These are phyloP conservation scores for Zalophus californianus DNA, from an alignment of 2,797 vertebrate genomes.

Conservation along the genomic window DNA sequence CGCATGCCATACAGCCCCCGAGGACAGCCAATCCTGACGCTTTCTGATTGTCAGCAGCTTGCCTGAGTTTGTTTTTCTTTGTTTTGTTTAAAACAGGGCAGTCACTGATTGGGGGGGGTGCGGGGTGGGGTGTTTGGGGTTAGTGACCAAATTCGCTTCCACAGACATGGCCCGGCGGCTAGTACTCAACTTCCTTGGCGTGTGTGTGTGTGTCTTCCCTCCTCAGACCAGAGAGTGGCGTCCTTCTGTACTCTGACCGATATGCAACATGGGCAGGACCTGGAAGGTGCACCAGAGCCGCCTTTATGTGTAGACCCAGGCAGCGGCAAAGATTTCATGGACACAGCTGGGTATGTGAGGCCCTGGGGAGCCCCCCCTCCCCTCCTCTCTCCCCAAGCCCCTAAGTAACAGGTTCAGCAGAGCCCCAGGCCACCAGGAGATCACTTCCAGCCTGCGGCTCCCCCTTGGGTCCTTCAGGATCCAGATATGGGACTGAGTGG, in stretches of 20 bases:
- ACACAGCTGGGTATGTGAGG: constrained; percentile 90
- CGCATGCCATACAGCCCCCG: constrained; percentile 53
- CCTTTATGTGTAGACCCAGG: constrained; percentile 91
- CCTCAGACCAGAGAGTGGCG: constrained; percentile 95
- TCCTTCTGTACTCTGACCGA: constrained; percentile 97
- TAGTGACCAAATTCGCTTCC: constrained; percentile 40
- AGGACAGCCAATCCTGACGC: background rate
- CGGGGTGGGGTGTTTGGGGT: background rate
- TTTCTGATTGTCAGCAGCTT: constrained; percentile 49
- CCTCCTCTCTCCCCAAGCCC: background rate
- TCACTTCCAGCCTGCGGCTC: background rate
- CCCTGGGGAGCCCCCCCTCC: background rate
- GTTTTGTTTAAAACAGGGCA: constrained; percentile 49
- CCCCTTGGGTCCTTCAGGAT: background rate
- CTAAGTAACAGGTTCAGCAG: background rate
- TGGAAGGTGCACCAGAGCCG: constrained; percentile 93
- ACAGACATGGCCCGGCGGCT: background rate
- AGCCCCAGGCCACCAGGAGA: background rate
- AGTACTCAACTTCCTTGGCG: constrained; percentile 15
- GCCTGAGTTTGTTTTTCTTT: constrained; percentile 63
- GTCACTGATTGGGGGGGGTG: background rate
- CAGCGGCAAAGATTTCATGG: constrained; percentile 91
- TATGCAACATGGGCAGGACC: constrained; percentile 92
- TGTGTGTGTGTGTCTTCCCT: constrained; percentile 49
- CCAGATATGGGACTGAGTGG: background rate